These are phyloP conservation scores for Gallirallus australis DNA, from an alignment of 2,797 vertebrate genomes.

Conservation along the genomic window DNA sequence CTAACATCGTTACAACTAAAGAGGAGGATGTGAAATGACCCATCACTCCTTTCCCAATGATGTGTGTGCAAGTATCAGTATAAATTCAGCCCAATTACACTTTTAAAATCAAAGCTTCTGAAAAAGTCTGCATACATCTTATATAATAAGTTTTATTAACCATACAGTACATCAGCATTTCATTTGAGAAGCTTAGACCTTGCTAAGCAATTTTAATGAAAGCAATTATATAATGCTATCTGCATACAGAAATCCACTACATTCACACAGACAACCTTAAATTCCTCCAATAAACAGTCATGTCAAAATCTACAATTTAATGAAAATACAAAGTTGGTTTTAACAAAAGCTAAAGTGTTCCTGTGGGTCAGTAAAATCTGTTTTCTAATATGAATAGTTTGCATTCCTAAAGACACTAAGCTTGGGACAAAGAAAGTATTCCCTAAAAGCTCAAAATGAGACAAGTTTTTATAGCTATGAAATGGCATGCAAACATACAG, in stretches of 20 bases:
- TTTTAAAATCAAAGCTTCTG: background rate
- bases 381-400: constrained; percentile 3
- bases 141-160: constrained; percentile 74
- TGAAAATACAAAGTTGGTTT: constrained; percentile 59
- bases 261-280: constrained; percentile 63
- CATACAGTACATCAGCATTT: constrained; percentile 68
- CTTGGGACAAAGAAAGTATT: constrained; percentile 2
- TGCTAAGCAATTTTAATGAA: constrained; percentile 65
- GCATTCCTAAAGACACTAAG: constrained; percentile 31
- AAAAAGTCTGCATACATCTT: constrained; percentile 2
- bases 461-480: constrained; percentile 11
- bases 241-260: constrained; percentile 65
- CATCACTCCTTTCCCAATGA: background rate
- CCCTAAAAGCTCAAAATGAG: constrained; percentile 22
- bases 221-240: constrained; percentile 47
- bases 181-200: constrained; percentile 71
- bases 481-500: constrained; percentile 46
- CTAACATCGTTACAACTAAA: background rate
- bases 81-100: background rate
- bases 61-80: background rate
- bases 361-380: constrained; percentile 12
- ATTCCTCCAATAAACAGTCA: constrained; percentile 37
- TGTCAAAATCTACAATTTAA: constrained; percentile 49
- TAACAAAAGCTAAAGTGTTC: constrained; percentile 39
- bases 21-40: background rate